Percentiles rank a stretch among this genome's conserved stretches.
These are phyloP conservation scores for Saxidomus purpurata DNA, from an alignment of 1,140 invertebrate species.

Conservation along the genomic window DNA sequence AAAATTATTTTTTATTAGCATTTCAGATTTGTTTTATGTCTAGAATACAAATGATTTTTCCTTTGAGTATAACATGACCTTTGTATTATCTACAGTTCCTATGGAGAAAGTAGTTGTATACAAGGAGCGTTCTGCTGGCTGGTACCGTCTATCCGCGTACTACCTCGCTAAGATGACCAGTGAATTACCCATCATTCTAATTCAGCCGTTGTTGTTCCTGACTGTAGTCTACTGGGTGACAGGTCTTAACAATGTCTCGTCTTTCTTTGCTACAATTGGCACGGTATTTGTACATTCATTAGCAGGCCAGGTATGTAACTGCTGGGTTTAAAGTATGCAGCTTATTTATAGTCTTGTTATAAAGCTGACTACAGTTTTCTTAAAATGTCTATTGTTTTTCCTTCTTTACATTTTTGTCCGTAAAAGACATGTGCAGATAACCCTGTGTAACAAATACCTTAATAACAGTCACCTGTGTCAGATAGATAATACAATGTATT, in stretches of 20 bases:
- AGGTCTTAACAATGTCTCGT: conserved; percentile 87
- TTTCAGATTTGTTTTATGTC: no score
- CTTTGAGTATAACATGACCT: no score
- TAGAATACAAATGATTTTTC: no score
- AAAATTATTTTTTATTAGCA: no score
- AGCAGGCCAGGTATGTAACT: conserved; percentile 90
- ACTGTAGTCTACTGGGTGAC: conserved; percentile 94
- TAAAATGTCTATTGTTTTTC: no score
- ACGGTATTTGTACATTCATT: conserved; percentile 93
- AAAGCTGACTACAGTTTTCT: no score
- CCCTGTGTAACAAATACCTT: no score
- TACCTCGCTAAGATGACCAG: conserved; percentile 96
- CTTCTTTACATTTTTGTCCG: no score
- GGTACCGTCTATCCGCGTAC: conserved; percentile 94
- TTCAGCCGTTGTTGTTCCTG: conserved; percentile 89
- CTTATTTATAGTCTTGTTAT: no score
- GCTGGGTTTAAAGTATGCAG: neutral
- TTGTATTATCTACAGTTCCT: conserved; percentile 89
- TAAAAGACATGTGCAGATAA: no score
- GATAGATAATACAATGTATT: no score
- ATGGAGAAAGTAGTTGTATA: conserved; percentile 94
- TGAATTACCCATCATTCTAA: conserved; percentile 93
- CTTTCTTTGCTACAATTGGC: conserved; percentile 91
- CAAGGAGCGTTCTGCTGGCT: conserved; percentile 93
- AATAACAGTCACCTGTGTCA: no score